Base-by-base conservation (phyloP, 2,888 invertebrate species). In the Hypena proboscidalis region DNA sequence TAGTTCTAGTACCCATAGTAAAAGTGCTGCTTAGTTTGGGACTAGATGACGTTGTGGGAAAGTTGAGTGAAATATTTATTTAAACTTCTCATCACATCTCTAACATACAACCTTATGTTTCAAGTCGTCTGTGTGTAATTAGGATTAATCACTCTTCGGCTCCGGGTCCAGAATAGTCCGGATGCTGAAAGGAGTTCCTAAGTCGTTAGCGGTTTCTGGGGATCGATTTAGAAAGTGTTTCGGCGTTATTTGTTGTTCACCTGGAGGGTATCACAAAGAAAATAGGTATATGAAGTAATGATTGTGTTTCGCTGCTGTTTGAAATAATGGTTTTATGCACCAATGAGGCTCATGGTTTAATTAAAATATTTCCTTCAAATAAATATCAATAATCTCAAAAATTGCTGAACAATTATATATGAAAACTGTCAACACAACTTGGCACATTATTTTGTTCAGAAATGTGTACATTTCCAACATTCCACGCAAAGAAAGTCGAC, bases 141-240 rank as follows among this genome's bases (percentile, higher is more conserved):
- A 54, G 31, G 43, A 49, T 41, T 31, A 54, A 64, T 49, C 20
- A 36, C 43, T 43, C 34, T 10, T 21, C 20, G 10, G 22, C 20
- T 31, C 33, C 27, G 14, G 6, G 6, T 27, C 14, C 7, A 14
- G 36, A 8, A 8, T 20, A 4, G 21, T n/a, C n/a, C n/a, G n/a
- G n/a, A n/a, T n/a, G n/a, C n/a, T n/a, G 27, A 14, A 36, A 27
- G 10, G 15, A 20, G 9, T 23, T 19, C 9, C 13, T 13, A 13
- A 10, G 19, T 36, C 20, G 35, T 25, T 25, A 11, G 5, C 5
- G 13, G 5, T 11, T 4, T 25, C 13, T 11, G 10, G 4, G 10
- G 3, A n/a, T n/a, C n/a, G n/a, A n/a, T n/a, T n/a, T n/a, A n/a
- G n/a, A n/a, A n/a, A n/a, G n/a, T n/a, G n/a, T n/a, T n/a, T n/a